A percentile compares a stretch with the other conserved stretches of the same genome.
Conservation (phyloP, 2,113 vertebrate genomes). For the Casuarius casuarius region DNA sequence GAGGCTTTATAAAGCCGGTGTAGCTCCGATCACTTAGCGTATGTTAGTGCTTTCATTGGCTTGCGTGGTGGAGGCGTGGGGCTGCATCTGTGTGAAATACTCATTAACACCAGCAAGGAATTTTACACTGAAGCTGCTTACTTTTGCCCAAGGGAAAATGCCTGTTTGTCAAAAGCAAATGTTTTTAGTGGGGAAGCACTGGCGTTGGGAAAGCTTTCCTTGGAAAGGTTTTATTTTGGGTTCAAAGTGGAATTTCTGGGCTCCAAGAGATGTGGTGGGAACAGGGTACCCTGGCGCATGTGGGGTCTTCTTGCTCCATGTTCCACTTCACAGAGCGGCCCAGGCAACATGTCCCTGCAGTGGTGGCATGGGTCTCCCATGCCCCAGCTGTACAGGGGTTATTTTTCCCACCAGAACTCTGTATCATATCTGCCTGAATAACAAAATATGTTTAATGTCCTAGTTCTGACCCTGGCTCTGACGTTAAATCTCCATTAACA, state of each 20-base stretch:
- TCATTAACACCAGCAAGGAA: background rate
- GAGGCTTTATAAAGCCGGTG: background rate
- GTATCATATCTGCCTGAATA: background rate
- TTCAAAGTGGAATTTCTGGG: background rate
- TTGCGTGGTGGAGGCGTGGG: rapidly evolving
- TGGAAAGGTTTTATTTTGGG: background rate
- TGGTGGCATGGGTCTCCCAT: background rate
- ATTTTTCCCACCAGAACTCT: background rate
- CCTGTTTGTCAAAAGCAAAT: background rate
- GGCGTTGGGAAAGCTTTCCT: background rate
- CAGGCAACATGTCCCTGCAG: background rate
- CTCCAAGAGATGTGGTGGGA: no score
- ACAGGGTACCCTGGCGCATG: no score
- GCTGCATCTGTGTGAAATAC: background rate
- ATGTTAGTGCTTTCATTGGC: background rate
- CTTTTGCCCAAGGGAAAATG: background rate
- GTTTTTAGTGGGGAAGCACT: background rate
- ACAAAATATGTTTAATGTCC: no score
- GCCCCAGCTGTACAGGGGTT: background rate
- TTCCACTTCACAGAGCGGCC: background rate
- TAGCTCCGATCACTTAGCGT: background rate
- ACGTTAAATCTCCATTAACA: background rate
- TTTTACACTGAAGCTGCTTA: background rate
- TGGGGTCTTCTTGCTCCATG: background rate
- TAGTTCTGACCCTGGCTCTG: background rate